Conservation (phyloP, 2,888 invertebrate genomes). For the Spicauda simplicius region DNA sequence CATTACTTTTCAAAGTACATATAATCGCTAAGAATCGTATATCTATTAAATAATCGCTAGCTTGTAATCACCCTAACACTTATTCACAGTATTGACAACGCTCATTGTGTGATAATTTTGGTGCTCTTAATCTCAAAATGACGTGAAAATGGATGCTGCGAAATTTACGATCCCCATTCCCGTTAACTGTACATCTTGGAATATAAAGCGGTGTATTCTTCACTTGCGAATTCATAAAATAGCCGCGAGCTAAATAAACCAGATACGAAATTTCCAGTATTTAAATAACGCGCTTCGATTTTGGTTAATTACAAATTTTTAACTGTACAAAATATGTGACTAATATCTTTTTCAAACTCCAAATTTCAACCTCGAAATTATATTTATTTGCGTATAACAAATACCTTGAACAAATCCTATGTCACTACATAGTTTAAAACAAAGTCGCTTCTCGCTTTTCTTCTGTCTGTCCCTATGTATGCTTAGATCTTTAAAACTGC, state of each 20-base stretch:
- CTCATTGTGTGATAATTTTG: conserved; percentile 46
- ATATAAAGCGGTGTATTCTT: conserved; percentile 18
- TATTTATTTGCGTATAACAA: too few species aligned
- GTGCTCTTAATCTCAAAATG: conserved; percentile 35
- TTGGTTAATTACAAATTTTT: not conserved
- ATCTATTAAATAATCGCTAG: conserved; percentile 1
- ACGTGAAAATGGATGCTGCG: conserved; percentile 26
- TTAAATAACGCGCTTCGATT: not conserved
- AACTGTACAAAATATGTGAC: too few species aligned
- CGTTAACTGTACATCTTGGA: conserved; percentile 24
- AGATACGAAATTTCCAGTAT: not conserved
- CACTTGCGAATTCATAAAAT: conserved; percentile 22
- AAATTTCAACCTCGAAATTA: too few species aligned
- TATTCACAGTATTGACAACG: conserved; percentile 38
- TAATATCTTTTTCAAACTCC: too few species aligned
- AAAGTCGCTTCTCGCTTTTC: too few species aligned
- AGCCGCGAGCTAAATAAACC: conserved; percentile 1
- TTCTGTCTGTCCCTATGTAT: too few species aligned
- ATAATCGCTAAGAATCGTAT: not conserved
- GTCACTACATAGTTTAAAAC: too few species aligned
- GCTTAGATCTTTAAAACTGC: too few species aligned
- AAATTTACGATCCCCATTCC: conserved; percentile 31
- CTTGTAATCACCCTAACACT: conserved; percentile 11
- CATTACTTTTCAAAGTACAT: too few species aligned
- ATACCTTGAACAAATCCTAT: too few species aligned